Evolutionary conservation across 2,888 invertebrate genomes (phyloP), one percentile per base, ranked within the genome.

Genomic region (Xestoiulus laeticollis): DNA sequence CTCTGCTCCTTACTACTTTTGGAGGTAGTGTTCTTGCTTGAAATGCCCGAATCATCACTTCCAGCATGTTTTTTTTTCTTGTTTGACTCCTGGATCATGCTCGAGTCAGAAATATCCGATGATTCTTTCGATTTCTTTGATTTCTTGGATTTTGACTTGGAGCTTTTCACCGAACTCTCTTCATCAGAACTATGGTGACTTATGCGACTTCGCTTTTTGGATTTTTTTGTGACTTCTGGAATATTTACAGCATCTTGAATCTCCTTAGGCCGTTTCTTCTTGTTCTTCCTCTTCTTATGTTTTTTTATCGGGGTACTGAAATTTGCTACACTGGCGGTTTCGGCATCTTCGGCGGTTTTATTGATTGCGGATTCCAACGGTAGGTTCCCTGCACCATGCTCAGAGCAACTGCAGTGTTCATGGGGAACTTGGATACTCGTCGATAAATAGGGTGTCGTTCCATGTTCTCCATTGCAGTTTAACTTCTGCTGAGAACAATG

Each of bases 211-310:
- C 26, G 68, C 26, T 68, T 26, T 68, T 26, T 68, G 6, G 68
- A 26, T 68, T 26, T 26, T 26, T 26, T 8, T 0, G 26, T 26
- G 10, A 26, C 68, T 68, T 68, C 68, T 26, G 68, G 68, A 26
- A 68, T 26, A 12, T 1, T 26, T 26, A 26, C 26, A 3, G 26
- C 68, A 26, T 68, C 26, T 68, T 6, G 8, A 59, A 59, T 4
- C 59, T n/a, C 4, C n/a, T 59, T 59, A 59, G 59, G 2, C 22
- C 22, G n/a, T n/a, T 59, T 22, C n/a, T 59, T 59, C 22, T 59
- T 59, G n/a, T 59, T 59, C 59, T 68, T 68, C 68, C 26, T 68
- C 68, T 68, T n/a, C n/a, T n/a, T n/a, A n/a, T n/a, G n/a, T n/a
- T n/a, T n/a, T n/a, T n/a, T 68, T 68, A 10, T 68, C 26, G 68